Conservation (phyloP, 2,797 vertebrate genomes). For the Liparis tanakae region DNA sequence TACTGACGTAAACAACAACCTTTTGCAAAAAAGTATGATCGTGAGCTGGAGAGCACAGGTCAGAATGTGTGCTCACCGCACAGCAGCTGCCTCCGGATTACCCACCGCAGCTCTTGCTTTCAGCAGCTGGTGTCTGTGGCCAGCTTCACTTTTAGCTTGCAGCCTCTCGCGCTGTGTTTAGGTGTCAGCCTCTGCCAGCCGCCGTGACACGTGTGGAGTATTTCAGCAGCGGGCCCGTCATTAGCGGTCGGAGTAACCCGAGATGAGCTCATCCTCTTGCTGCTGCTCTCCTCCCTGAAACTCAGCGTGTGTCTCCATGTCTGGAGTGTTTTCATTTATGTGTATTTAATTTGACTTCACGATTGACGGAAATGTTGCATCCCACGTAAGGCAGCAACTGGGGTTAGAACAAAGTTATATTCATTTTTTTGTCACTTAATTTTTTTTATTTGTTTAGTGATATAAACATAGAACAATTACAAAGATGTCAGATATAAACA, state of each 20-base stretch:
- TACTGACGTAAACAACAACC: neutral
- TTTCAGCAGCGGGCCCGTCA: conserved; percentile 22
- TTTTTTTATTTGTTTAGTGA: too few relatives aligned
- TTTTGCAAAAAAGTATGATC: neutral
- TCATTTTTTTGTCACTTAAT: too few relatives aligned
- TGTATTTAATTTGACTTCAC: neutral
- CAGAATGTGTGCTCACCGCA: conserved; percentile 1
- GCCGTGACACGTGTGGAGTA: conserved; percentile 26
- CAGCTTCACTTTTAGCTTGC: conserved; percentile 41
- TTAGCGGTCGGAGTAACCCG: conserved; percentile 37
- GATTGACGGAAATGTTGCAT: conserved; percentile 11
- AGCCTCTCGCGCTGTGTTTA: conserved; percentile 26
- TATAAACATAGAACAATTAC: too few relatives aligned
- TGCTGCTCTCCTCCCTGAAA: neutral
- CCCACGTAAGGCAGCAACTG: neutral
- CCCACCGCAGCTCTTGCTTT: conserved; percentile 25
- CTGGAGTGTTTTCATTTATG: neutral
- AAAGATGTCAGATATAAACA: too few relatives aligned
- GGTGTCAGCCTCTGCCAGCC: conserved; percentile 35
- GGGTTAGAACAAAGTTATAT: neutral
- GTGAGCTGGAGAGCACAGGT: neutral
- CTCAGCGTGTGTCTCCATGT: neutral
- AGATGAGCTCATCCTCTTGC: conserved; percentile 52
- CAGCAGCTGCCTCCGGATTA: conserved; percentile 8
- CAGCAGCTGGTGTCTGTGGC: conserved; percentile 31